Percentiles rank a stretch among this genome's conserved stretches.
Conservation (phyloP, 2,888 invertebrate genomes). For the Hartigia nigra region DNA sequence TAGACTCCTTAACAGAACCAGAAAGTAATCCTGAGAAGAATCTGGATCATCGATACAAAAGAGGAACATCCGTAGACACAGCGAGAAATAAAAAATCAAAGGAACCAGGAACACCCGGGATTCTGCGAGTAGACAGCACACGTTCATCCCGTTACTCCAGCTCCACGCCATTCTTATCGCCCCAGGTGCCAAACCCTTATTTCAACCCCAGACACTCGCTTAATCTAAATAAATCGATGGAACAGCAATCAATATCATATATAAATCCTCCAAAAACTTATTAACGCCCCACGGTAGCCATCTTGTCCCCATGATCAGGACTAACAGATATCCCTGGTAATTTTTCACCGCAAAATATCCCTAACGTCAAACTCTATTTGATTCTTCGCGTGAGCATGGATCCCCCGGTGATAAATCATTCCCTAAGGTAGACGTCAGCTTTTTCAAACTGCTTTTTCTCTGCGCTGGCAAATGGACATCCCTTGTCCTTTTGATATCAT, state of each 20-base stretch:
- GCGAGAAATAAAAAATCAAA: slow-evolving; percentile 1
- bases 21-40: background rate
- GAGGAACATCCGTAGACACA: background rate
- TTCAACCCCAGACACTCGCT: background rate
- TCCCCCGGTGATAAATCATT: background rate
- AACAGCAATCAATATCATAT: background rate
- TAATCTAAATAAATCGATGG: background rate
- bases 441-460: background rate
- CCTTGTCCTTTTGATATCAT: background rate
- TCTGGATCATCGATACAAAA: background rate
- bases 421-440: background rate
- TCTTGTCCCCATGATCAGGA: background rate
- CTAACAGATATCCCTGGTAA: background rate
- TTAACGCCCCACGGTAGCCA: background rate
- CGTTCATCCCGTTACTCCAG: slow-evolving; percentile 17
- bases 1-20: background rate
- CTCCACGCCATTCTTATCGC: slow-evolving; percentile 9
- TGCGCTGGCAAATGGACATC: background rate
- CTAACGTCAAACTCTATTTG: background rate
- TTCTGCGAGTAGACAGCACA: slow-evolving; percentile 16
- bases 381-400: background rate
- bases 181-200: slow-evolving; percentile 15
- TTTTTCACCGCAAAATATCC: background rate
- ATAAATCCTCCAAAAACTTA: background rate
- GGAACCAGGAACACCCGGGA: slow-evolving; percentile 9